Conservation (phyloP, 2,888 invertebrate species). For the Tyria jacobaeae region DNA sequence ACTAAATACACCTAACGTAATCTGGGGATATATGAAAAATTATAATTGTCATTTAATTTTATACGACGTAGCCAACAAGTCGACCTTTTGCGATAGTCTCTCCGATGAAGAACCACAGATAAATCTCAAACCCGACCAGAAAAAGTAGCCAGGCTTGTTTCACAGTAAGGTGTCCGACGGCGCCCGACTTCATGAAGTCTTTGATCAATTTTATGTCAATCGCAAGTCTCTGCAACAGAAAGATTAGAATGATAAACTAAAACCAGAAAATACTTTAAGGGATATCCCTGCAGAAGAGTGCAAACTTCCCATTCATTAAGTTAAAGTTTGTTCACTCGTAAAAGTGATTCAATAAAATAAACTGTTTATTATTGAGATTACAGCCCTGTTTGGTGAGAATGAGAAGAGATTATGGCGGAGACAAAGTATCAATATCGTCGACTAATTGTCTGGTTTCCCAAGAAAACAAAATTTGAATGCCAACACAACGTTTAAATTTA, state of each 20-base stretch:
- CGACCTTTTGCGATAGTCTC: constrained; percentile 78
- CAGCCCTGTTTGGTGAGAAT: no score
- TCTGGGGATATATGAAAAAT: not conserved
- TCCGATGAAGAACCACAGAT: constrained; percentile 75
- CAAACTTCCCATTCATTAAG: not conserved
- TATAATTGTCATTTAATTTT: no score
- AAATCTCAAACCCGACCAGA: constrained; percentile 67
- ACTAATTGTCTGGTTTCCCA: no score
- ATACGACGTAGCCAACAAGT: constrained; percentile 70
- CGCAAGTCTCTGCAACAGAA: constrained; percentile 60
- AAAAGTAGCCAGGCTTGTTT: constrained; percentile 72
- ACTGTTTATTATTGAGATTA: no score
- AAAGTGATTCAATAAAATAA: not conserved
- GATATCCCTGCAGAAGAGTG: not conserved
- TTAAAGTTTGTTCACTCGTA: not conserved
- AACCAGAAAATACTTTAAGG: not conserved
- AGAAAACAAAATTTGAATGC: no score
- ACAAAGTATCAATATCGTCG: no score
- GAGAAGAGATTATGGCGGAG: no score
- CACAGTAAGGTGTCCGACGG: constrained; percentile 66
- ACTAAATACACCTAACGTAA: not conserved
- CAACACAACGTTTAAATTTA: no score
- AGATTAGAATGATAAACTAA: not conserved
- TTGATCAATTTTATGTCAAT: constrained; percentile 57
- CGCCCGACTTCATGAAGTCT: constrained; percentile 62